Conservation (phyloP, 2,113 vertebrate species). For the Talpa occidentalis region DNA sequence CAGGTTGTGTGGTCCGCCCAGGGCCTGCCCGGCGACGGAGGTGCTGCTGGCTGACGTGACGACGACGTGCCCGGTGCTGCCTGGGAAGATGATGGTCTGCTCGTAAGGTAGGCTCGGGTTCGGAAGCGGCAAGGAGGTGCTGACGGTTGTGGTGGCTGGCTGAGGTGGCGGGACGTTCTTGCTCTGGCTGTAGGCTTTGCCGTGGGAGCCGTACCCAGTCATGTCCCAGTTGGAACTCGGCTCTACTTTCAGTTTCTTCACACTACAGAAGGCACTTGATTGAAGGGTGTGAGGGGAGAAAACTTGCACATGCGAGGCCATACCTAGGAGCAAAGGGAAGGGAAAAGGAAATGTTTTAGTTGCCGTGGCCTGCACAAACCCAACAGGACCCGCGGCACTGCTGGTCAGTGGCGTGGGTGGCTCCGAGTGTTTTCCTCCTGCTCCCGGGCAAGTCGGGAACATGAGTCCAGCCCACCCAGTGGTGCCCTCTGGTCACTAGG, state of each 20-base stretch:
- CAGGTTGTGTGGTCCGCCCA: slow-evolving; percentile 95
- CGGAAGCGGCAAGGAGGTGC: slow-evolving; percentile 93
- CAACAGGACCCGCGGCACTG: too few relatives aligned
- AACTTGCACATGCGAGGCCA: slow-evolving; percentile 99
- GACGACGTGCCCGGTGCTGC: slow-evolving; percentile 94
- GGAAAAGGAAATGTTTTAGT: neutral
- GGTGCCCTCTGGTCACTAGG: too few relatives aligned
- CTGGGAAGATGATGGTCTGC: slow-evolving; percentile 97
- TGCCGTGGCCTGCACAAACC: too few relatives aligned
- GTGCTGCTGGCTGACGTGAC: slow-evolving; percentile 96
- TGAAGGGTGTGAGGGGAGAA: slow-evolving; percentile 98
- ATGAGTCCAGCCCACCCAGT: too few relatives aligned
- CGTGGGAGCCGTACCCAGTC: slow-evolving; percentile 99
- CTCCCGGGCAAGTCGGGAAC: too few relatives aligned
- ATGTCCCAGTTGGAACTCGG: slow-evolving; percentile 98
- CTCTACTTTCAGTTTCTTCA: slow-evolving; percentile 99
- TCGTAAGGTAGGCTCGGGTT: slow-evolving; percentile 96
- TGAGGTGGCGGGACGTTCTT: slow-evolving; percentile 93
- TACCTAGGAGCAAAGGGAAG: slow-evolving; percentile 87
- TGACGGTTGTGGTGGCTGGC: slow-evolving; percentile 93
- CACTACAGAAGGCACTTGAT: slow-evolving; percentile 99
- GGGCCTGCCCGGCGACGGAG: slow-evolving; percentile 91
- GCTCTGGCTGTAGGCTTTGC: slow-evolving; percentile 97
- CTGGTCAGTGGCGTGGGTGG: too few relatives aligned
- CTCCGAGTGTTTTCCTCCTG: too few relatives aligned